A percentile compares a stretch with the other conserved stretches of the same genome.
These are phyloP conservation scores for Teleogryllus occipitalis DNA, from an alignment of 1,140 invertebrate species.

Conservation along the genomic window DNA sequence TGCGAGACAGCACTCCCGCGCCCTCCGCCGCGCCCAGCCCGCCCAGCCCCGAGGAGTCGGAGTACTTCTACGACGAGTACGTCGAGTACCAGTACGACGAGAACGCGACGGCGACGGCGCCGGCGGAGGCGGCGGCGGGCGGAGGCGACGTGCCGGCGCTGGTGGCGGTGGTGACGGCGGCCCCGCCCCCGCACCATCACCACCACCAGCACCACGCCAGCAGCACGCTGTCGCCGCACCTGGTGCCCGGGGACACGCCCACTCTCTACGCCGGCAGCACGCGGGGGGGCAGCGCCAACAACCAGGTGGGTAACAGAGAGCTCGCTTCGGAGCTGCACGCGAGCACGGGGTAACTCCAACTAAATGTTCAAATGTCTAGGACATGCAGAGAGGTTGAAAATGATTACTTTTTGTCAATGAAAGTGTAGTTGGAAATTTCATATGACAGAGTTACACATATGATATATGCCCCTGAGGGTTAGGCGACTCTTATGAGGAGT, in stretches of 20 bases:
- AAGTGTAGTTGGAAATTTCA: no score
- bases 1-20: constrained; percentile 30
- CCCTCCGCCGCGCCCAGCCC: neutral
- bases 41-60: constrained; percentile 57
- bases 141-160: constrained; percentile 25
- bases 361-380: no score
- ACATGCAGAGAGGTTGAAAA: no score
- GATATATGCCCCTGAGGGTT: no score
- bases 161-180: constrained; percentile 24
- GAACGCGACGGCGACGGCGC: constrained; percentile 42
- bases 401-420: no score
- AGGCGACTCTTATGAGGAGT: no score
- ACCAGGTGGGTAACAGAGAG: neutral
- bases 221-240: constrained; percentile 35
- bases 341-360: no score
- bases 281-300: constrained; percentile 25
- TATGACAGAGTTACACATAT: no score
- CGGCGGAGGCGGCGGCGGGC: constrained; percentile 23
- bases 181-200: neutral
- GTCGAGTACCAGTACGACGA: constrained; percentile 53
- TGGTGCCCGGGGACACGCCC: constrained; percentile 49
- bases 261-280: constrained; percentile 53
- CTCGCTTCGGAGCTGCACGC: no score
- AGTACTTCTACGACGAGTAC: constrained; percentile 75
- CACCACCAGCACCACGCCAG: neutral